These are phyloP conservation scores for Riptortus pedestris DNA, from an alignment of 1,140 invertebrate species.

Conservation along the genomic window DNA sequence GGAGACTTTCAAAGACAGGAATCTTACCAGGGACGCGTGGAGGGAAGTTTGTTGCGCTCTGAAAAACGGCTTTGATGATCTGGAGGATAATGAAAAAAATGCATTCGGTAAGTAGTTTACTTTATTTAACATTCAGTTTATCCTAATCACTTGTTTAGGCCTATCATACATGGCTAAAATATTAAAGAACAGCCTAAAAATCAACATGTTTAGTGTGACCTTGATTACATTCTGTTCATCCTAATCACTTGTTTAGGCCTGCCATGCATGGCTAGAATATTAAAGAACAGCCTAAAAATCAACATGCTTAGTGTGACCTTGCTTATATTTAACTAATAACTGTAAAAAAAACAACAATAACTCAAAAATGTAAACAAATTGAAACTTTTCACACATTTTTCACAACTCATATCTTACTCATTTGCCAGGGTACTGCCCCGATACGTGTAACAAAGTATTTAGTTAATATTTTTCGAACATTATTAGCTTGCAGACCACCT, in stretches of 20 bases:
- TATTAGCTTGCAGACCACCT: conserved; percentile 27
- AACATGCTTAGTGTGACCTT: not conserved
- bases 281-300: too few species aligned
- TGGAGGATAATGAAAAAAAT: too few species aligned
- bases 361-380: not conserved
- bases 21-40: conserved; percentile 1
- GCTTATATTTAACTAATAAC: not conserved
- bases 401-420: conserved; percentile 25
- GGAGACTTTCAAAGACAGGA: conserved; percentile 14
- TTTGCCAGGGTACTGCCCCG: conserved; percentile 28
- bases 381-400: not conserved
- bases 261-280: too few species aligned
- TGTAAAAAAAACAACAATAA: not conserved
- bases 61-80: too few species aligned
- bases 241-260: not conserved
- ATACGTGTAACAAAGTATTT: conserved; percentile 25
- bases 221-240: not conserved
- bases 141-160: not conserved
- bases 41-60: too few species aligned
- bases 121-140: not conserved
- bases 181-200: too few species aligned
- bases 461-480: conserved; percentile 28
- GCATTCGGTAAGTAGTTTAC: not conserved
- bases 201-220: not conserved
- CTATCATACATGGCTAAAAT: too few species aligned